Percentiles rank a stretch among this genome's conserved stretches.
Conservation (phyloP, 92 coral and sea anemone genomes). For the Hydrozoanthus gracilis region DNA sequence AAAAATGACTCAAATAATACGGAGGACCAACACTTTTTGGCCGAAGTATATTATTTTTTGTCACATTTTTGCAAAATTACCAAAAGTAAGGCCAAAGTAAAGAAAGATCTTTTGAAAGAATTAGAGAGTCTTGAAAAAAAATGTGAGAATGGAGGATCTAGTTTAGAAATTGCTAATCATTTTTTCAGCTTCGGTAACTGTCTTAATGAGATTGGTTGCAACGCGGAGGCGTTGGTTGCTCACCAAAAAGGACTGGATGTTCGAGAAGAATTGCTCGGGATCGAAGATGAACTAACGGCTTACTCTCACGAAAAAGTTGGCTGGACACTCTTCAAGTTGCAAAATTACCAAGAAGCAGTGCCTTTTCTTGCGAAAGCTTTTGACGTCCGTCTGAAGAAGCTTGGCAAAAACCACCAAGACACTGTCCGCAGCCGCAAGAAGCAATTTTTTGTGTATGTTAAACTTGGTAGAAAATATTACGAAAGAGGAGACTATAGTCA, state of each 20-base stretch:
- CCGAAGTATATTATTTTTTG: background rate
- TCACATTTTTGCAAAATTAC: background rate
- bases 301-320: slow-evolving; percentile 33
- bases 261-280: slow-evolving; percentile 7
- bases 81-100: background rate
- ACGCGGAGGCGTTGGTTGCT: background rate
- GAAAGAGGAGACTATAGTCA: background rate
- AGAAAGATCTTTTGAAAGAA: background rate
- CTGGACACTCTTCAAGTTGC: slow-evolving; percentile 1
- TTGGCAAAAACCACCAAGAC: background rate
- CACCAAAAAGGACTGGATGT: slow-evolving; percentile 31
- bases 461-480: background rate
- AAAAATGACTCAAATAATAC: background rate
- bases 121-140: background rate
- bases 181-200: background rate
- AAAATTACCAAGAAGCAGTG: slow-evolving; percentile 24
- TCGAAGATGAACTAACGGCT: slow-evolving; percentile 25
- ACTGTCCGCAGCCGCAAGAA: background rate
- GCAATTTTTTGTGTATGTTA: background rate
- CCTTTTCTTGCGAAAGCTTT: background rate
- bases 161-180: background rate
- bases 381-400: background rate
- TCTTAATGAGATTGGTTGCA: background rate
- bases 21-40: background rate
- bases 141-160: background rate